Base-by-base conservation (phyloP, 2,888 invertebrate genomes). In the Catotricha subobsoleta region DNA sequence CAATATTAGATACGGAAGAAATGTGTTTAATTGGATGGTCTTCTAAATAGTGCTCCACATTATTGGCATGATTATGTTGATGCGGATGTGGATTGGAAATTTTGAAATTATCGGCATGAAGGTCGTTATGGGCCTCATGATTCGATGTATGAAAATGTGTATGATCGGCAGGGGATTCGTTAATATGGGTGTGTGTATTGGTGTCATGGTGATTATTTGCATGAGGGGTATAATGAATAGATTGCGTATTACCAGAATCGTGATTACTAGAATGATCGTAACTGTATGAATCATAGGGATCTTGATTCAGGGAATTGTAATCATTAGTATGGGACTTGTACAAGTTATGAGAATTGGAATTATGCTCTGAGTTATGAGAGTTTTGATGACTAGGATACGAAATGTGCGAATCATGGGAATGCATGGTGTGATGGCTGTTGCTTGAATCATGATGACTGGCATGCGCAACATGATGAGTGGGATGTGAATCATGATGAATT, bases 391-490 rank as follows among this genome's bases (percentile, higher is more conserved):
- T n/a, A n/a, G n/a, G n/a, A n/a, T n/a, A n/a, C n/a, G n/a, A n/a
- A n/a, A n/a, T n/a, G n/a, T n/a, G n/a, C n/a, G n/a, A n/a, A n/a
- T n/a, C n/a, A n/a, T n/a, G n/a, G n/a, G n/a, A n/a, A n/a, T n/a
- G n/a, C n/a, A n/a, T n/a, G n/a, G n/a, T n/a, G n/a, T n/a, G n/a
- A n/a, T n/a, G n/a, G 44, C 29, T 29, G 9, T 31, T 16, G 15
- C 13, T 9, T 25, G 12, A 12, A 18, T 36, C 13, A 38, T 16
- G n/a, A 13, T 62, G 60, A 59, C n/a, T n/a, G n/a, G n/a, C n/a
- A n/a, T n/a, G n/a, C n/a, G n/a, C n/a, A n/a, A n/a, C 60, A 59
- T 57, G 48, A 49, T 41, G 45, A 47, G 58, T 59, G 60, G 58
- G 59, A 62, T 58, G 61, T 7, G 20, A 20, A 20, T 13, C 20